These are phyloP conservation scores for Colletes latitarsis DNA, from an alignment of 1,140 invertebrate species.

Conservation along the genomic window DNA sequence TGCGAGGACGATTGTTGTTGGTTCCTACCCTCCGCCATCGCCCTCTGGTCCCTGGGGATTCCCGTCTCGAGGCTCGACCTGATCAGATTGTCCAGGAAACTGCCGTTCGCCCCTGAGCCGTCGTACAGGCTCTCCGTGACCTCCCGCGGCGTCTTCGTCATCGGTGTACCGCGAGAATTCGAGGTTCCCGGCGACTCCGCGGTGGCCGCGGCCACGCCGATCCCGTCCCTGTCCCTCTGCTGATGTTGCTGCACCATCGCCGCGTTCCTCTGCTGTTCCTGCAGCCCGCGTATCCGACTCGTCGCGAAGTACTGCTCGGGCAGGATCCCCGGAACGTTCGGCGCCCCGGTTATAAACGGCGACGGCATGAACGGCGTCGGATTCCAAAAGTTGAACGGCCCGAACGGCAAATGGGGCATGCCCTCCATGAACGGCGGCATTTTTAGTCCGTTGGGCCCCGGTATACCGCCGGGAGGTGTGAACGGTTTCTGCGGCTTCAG, in stretches of 20 bases:
- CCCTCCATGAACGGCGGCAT: slow-evolving; percentile 83
- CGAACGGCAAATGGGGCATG: slow-evolving; percentile 83
- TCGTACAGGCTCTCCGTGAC: slow-evolving; percentile 85
- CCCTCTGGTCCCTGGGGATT: slow-evolving; percentile 77
- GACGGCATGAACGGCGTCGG: slow-evolving; percentile 86
- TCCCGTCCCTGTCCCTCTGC: slow-evolving; percentile 50
- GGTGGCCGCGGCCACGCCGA: slow-evolving; percentile 67
- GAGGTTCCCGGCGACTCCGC: slow-evolving; percentile 73
- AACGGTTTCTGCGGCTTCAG: slow-evolving; percentile 84
- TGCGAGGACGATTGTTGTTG: slow-evolving; percentile 59
- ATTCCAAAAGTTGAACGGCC: slow-evolving; percentile 82
- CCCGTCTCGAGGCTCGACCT: slow-evolving; percentile 87
- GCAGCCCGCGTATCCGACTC: slow-evolving; percentile 90
- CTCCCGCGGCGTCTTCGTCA: slow-evolving; percentile 83
- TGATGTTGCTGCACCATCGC: slow-evolving; percentile 68
- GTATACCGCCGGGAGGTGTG: slow-evolving; percentile 81
- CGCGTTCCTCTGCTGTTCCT: slow-evolving; percentile 84
- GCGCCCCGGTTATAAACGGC: slow-evolving; percentile 79
- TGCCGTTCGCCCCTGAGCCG: slow-evolving; percentile 85
- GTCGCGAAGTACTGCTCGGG: slow-evolving; percentile 88
- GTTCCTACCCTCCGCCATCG: slow-evolving; percentile 67
- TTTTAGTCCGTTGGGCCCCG: slow-evolving; percentile 85
- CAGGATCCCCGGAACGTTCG: slow-evolving; percentile 81
- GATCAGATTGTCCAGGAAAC: slow-evolving; percentile 90
- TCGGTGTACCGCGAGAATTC: slow-evolving; percentile 70